A percentile compares a stretch with the other conserved stretches of the same genome.
These are phyloP conservation scores for Paramuricea clavata DNA, from an alignment of 92 coral and sea anemone genomes.

Conservation along the genomic window DNA sequence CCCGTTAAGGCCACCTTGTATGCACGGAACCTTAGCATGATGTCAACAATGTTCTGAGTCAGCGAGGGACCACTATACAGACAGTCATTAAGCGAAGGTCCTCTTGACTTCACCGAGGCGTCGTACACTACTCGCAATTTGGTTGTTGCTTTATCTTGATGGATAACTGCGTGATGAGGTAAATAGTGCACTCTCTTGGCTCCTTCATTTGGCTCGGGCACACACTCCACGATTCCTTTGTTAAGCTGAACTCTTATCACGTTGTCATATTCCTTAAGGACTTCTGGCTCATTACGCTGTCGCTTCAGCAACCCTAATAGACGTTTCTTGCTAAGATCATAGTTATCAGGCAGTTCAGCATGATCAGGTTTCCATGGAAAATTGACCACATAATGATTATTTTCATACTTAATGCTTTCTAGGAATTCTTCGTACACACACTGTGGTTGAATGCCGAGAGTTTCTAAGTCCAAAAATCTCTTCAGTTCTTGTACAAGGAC, in stretches of 20 bases:
- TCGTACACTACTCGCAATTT: conserved; percentile 42
- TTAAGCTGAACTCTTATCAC: conserved; percentile 54
- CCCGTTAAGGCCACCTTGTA: conserved; percentile 56
- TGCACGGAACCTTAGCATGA: conserved; percentile 57
- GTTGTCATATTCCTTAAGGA: conserved; percentile 26
- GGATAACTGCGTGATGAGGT: conserved; percentile 48
- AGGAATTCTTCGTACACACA: conserved; percentile 26
- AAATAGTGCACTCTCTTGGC: conserved; percentile 47
- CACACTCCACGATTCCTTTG: conserved; percentile 56
- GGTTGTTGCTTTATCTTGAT: conserved; percentile 45
- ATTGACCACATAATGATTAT: conserved; percentile 8
- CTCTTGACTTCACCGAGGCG: conserved; percentile 41
- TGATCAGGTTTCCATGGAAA: conserved; percentile 41
- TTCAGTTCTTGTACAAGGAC: conserved; percentile 15
- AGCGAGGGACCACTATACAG: conserved; percentile 58
- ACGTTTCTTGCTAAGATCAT: conserved; percentile 34
- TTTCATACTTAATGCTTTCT: conserved; percentile 13
- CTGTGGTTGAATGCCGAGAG: conserved; percentile 22
- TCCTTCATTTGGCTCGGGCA: conserved; percentile 39
- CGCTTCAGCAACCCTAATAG: conserved; percentile 19
- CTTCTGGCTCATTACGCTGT: conserved; percentile 21
- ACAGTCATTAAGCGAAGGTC: conserved; percentile 43
- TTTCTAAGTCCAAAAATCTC: conserved; percentile 39
- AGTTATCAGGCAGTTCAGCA: conserved; percentile 38
- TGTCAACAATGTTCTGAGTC: conserved; percentile 66